A percentile compares a stretch with the other conserved stretches of the same genome.
Evolutionary conservation across 2,888 invertebrate species (phyloP).

Genomic region (Nymphalis polychloros): DNA sequence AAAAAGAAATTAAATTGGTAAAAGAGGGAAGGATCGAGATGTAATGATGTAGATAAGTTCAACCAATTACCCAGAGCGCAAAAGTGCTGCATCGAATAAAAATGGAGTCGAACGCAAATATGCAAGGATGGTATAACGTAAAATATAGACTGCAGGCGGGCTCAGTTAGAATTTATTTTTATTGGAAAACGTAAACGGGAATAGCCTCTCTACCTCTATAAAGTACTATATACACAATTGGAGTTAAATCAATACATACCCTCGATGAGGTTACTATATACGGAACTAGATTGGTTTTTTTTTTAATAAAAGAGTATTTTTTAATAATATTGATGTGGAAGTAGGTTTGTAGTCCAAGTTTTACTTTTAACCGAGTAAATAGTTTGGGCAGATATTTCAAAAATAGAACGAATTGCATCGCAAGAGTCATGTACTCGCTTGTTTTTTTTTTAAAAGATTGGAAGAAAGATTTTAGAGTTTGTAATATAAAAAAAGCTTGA

Average conservation of each 20-base stretch:
- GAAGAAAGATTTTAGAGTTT: too few relatives aligned
- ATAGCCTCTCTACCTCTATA: conserved; percentile 32
- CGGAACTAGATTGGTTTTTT: too few relatives aligned
- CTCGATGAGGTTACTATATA: too few relatives aligned
- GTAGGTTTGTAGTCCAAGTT: too few relatives aligned
- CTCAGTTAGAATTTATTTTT: conserved; percentile 44
- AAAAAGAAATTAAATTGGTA: conserved; percentile 69
- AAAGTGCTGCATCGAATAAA: conserved; percentile 76
- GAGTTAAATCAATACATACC: conserved; percentile 4
- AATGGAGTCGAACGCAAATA: conserved; percentile 60
- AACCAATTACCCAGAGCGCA: conserved; percentile 76
- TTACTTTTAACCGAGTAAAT: too few relatives aligned
- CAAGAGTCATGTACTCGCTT: too few relatives aligned
- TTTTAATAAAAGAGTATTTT: too few relatives aligned
- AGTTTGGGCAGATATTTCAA: too few relatives aligned
- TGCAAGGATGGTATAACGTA: conserved; percentile 54
- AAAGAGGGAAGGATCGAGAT: conserved; percentile 75
- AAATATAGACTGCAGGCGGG: conserved; percentile 51
- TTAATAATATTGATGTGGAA: too few relatives aligned
- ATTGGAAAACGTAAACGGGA: conserved; percentile 37
- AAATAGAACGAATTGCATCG: too few relatives aligned
- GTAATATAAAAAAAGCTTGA: too few relatives aligned
- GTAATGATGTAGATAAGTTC: conserved; percentile 80
- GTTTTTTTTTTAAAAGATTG: too few relatives aligned
- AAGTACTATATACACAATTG: conserved; percentile 22